Percentiles rank a stretch among this genome's conserved stretches.
phyloP scores from a whole-genome alignment of 2,888 invertebrate species.

The Xestobium rufovillosum region DNA sequence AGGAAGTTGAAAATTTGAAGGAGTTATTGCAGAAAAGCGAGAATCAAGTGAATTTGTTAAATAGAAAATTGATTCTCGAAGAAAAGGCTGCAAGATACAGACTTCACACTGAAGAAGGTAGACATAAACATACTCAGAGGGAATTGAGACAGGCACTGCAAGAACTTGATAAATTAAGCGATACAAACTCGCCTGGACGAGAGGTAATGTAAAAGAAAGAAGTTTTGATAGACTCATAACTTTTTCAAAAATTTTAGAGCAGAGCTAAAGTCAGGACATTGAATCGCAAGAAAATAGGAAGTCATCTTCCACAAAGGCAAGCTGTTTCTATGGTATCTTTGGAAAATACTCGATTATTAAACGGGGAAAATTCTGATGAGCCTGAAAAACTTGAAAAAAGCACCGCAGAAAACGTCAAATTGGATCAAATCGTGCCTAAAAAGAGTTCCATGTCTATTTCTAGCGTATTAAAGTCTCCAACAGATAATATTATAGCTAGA shows the following conservation, averaged over 20 bases:
- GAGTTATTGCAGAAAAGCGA: constrained; percentile 52
- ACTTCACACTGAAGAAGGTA: constrained; percentile 58
- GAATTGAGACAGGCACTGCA: constrained; percentile 56
- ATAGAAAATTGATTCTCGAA: constrained; percentile 64
- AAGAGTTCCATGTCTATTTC: constrained; percentile 9
- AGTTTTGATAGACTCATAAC: too few species aligned
- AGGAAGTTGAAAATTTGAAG: constrained; percentile 52
- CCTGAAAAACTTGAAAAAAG: constrained; percentile 33
- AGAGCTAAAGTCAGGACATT: constrained; percentile 18
- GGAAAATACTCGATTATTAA: constrained; percentile 13
- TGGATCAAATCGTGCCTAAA: constrained; percentile 27
- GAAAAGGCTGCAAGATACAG: constrained; percentile 67
- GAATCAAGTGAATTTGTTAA: constrained; percentile 56
- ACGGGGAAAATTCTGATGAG: constrained; percentile 11
- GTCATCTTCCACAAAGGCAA: constrained; percentile 22
- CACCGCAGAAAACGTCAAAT: constrained; percentile 38
- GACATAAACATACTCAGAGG: constrained; percentile 61
- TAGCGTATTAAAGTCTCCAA: constrained; percentile 43
- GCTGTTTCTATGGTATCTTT: constrained; percentile 26
- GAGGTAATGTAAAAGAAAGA: too few species aligned
- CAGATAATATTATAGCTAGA: constrained; percentile 51
- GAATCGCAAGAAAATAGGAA: constrained; percentile 22
- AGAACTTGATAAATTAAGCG: constrained; percentile 55
- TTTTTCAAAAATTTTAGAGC: constrained; percentile 18
- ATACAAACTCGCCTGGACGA: too few species aligned